Conservation (phyloP, 2,113 vertebrate genomes). For the Zeus faber region DNA sequence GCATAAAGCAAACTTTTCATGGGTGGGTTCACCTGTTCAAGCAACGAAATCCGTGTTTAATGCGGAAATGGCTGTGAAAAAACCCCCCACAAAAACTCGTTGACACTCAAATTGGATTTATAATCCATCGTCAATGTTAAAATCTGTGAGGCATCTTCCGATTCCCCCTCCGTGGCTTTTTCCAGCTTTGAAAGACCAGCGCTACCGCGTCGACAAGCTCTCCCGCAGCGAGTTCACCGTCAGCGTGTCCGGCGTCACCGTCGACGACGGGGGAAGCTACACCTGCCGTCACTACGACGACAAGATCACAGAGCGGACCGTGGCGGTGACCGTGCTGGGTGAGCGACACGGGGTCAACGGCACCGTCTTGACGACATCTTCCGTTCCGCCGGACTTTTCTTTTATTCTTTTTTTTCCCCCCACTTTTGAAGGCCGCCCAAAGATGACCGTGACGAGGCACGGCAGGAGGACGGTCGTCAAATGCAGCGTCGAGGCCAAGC, state of each 20-base stretch:
- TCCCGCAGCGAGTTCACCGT: constrained; percentile 51
- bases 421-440: constrained; percentile 46
- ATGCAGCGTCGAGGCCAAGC: constrained; percentile 61
- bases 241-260: constrained; percentile 52
- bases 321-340: constrained; percentile 72
- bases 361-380: neutral
- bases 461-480: constrained; percentile 37
- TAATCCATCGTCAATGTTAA: too few relatives aligned
- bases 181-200: constrained; percentile 54
- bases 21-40: too few relatives aligned
- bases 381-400: neutral
- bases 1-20: too few relatives aligned
- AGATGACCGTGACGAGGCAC: constrained; percentile 34
- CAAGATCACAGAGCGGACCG: constrained; percentile 16
- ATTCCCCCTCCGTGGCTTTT: constrained; percentile 13
- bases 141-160: neutral
- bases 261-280: constrained; percentile 70
- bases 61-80: too few relatives aligned
- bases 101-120: too few relatives aligned
- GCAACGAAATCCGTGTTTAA: too few relatives aligned
- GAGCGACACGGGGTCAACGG: constrained; percentile 17
- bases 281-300: constrained; percentile 56
- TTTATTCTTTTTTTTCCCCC: neutral
- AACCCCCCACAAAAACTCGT: too few relatives aligned
- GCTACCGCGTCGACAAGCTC: constrained; percentile 48